Percentiles rank a stretch among this genome's conserved stretches.
Conservation (phyloP, 2,888 invertebrate species). For the Hydraecia micacea region DNA sequence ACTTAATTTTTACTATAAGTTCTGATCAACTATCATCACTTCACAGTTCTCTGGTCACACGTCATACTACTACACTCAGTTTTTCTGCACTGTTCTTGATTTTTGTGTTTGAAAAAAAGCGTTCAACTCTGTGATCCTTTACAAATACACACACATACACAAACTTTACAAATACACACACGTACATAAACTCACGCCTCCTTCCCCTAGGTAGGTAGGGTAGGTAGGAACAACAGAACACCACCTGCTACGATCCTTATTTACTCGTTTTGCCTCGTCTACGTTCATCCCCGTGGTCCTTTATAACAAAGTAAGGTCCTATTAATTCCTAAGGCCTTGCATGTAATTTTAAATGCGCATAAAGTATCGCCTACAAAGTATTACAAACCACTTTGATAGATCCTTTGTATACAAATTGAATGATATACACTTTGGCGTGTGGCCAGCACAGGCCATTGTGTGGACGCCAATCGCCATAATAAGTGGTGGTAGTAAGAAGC, state of each 20-base stretch:
- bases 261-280: too few species aligned
- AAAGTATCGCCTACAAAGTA: slow-evolving; percentile 17
- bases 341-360: slow-evolving; percentile 28
- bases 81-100: too few species aligned
- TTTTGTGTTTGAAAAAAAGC: too few species aligned
- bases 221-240: too few species aligned
- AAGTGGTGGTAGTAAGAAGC: slow-evolving; percentile 18
- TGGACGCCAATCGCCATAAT: slow-evolving; percentile 45
- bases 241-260: too few species aligned
- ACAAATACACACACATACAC: too few species aligned
- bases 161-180: too few species aligned
- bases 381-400: slow-evolving; percentile 19
- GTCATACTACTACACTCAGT: too few species aligned
- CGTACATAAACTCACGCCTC: too few species aligned
- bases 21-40: not conserved
- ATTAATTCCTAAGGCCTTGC: not conserved
- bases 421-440: slow-evolving; percentile 46
- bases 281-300: slow-evolving; percentile 2
- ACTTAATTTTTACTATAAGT: not conserved
- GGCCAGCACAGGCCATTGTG: slow-evolving; percentile 53
- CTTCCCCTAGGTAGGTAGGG: too few species aligned
- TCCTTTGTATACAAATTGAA: slow-evolving; percentile 57
- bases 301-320: slow-evolving; percentile 4
- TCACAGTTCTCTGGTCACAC: too few species aligned
- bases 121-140: too few species aligned